Percentiles rank a stretch among this genome's conserved stretches.
Conservation (phyloP, 1,140 invertebrate genomes). For the Himalopsyche phryganea region DNA sequence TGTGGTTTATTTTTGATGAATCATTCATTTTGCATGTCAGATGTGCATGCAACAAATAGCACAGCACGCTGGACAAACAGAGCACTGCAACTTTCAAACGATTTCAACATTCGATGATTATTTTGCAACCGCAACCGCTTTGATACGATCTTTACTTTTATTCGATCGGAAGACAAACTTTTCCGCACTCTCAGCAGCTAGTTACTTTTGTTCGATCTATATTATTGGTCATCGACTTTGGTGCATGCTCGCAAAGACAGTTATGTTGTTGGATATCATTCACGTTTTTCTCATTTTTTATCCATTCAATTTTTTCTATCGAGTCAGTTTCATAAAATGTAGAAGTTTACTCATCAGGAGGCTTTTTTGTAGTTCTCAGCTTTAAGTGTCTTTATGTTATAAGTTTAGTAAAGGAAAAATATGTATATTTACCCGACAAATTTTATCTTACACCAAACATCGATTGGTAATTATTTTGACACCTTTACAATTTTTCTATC, state of each 20-base stretch:
- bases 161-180: neutral
- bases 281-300: conserved; percentile 9
- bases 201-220: neutral
- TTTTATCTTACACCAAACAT: too few relatives aligned
- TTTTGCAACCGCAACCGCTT: too few relatives aligned
- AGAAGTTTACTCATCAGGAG: conserved; percentile 11
- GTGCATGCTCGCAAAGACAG: conserved; percentile 25
- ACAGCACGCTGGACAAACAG: conserved; percentile 19
- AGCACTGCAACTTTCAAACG: conserved; percentile 18
- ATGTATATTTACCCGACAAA: too few relatives aligned
- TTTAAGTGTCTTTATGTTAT: conserved; percentile 23
- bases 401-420: too few relatives aligned
- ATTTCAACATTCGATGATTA: too few relatives aligned
- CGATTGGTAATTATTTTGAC: too few relatives aligned
- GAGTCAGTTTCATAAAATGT: conserved; percentile 5
- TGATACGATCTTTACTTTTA: too few relatives aligned
- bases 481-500: too few relatives aligned
- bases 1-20: conserved; percentile 14
- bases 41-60: conserved; percentile 24
- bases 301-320: conserved; percentile 7
- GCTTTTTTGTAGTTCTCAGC: conserved; percentile 30
- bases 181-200: conserved; percentile 3
- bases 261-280: conserved; percentile 6
- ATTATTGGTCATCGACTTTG: conserved; percentile 10
- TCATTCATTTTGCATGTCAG: conserved; percentile 24